phyloP scores from a whole-genome alignment of 1,140 invertebrate species.

The Triops cancriformis region DNA sequence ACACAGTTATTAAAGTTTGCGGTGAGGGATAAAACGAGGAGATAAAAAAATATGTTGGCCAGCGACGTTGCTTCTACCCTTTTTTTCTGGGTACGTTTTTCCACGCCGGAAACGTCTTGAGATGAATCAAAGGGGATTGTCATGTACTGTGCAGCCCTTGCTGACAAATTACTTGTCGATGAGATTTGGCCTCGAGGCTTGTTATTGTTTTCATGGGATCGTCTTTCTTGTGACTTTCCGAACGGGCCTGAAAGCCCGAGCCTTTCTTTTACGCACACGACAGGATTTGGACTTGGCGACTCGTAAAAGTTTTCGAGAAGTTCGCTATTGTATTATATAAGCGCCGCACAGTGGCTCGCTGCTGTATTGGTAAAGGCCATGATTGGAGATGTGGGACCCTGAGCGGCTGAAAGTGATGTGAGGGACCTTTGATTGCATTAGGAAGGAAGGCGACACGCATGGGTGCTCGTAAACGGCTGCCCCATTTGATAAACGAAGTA shows the following conservation, averaged over 20 bases:
- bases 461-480: not conserved
- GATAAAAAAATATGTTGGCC: not conserved
- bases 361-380: not conserved
- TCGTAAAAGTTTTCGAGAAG: too few relatives aligned
- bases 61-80: too few relatives aligned
- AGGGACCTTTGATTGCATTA: not conserved
- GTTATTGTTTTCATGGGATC: not conserved
- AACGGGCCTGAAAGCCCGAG: too few relatives aligned
- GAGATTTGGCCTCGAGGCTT: not conserved
- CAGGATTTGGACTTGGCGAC: not conserved
- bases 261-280: too few relatives aligned
- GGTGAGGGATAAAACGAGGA: not conserved
- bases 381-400: not conserved
- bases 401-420: not conserved
- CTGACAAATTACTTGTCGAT: not conserved
- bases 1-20: slow-evolving; percentile 5
- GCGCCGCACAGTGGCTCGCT: not conserved
- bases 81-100: too few relatives aligned
- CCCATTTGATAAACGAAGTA: slow-evolving; percentile 12
- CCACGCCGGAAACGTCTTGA: not conserved
- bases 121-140: not conserved
- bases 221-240: not conserved
- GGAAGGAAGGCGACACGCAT: slow-evolving; percentile 12
- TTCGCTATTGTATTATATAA: not conserved
- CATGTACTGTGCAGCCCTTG: not conserved